Conservation (phyloP, 2,888 invertebrate genomes). For the Tetramorium bicarinatum region DNA sequence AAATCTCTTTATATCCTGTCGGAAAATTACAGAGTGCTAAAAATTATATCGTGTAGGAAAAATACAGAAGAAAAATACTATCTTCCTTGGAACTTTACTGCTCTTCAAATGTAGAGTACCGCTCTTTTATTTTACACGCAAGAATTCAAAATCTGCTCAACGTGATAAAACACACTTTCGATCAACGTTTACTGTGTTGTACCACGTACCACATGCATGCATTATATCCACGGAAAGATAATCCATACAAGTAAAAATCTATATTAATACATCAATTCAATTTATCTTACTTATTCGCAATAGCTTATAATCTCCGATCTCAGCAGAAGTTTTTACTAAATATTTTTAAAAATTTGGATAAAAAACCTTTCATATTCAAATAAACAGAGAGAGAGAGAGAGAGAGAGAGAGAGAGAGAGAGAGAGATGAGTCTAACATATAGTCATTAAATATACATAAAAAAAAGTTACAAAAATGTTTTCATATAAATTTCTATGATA, state of each 20-base stretch:
- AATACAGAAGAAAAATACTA: slow-evolving; percentile 4
- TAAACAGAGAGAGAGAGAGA: too few relatives aligned
- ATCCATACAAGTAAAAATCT: background rate
- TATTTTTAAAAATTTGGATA: background rate
- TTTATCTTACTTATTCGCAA: background rate
- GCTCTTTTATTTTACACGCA: background rate
- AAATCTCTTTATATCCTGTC: background rate
- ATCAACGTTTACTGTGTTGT: slow-evolving; percentile 16
- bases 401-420: background rate
- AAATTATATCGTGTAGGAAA: slow-evolving; percentile 9
- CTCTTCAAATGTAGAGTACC: background rate
- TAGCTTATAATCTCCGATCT: background rate
- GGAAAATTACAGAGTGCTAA: slow-evolving; percentile 11
- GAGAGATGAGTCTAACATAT: background rate
- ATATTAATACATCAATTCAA: background rate
- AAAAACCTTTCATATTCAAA: background rate
- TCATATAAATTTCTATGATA: background rate
- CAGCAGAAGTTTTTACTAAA: background rate
- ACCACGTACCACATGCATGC: background rate
- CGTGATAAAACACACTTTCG: slow-evolving; percentile 29
- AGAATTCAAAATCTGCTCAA: slow-evolving; percentile 19
- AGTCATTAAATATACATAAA: background rate
- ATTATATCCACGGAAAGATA: background rate
- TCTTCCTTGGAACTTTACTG: background rate
- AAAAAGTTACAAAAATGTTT: background rate